phyloP scores from a whole-genome alignment of 2,113 vertebrate genomes.

The Dinomys branickii region DNA sequence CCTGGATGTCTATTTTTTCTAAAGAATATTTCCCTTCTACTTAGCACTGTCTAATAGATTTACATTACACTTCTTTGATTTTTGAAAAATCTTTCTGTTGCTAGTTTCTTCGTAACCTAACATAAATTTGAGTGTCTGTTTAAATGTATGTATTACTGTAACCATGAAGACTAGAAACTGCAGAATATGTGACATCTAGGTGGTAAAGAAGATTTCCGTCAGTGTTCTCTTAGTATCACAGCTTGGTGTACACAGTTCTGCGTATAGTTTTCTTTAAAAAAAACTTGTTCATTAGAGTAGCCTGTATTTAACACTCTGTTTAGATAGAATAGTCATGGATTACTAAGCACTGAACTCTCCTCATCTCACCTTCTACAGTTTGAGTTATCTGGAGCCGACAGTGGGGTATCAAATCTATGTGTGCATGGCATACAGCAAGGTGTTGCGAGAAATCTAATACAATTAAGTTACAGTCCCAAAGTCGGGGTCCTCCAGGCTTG shows the following conservation, averaged over 20 bases:
- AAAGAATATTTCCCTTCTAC: background rate
- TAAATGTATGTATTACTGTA: background rate
- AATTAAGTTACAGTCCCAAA: background rate
- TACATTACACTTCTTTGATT: background rate
- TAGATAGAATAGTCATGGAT: background rate
- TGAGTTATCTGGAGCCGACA: background rate
- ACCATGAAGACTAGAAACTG: background rate
- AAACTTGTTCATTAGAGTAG: background rate
- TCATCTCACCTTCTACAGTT: background rate
- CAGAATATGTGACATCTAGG: background rate
- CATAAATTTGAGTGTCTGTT: background rate
- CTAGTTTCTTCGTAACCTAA: background rate
- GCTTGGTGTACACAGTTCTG: background rate
- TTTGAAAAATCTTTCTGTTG: background rate
- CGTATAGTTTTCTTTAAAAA: conserved; percentile 1
- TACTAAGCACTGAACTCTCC: background rate
- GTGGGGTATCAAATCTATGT: no score
- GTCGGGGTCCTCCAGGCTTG: conserved; percentile 90
- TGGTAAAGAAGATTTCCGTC: background rate
- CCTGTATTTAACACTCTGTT: background rate
- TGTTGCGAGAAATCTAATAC: background rate
- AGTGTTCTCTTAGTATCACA: background rate
- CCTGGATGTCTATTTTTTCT: background rate
- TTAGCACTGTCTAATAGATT: background rate
- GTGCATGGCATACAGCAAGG: background rate